phyloP scores from a whole-genome alignment of 1,140 invertebrate genomes.

The Drosophila orena region DNA sequence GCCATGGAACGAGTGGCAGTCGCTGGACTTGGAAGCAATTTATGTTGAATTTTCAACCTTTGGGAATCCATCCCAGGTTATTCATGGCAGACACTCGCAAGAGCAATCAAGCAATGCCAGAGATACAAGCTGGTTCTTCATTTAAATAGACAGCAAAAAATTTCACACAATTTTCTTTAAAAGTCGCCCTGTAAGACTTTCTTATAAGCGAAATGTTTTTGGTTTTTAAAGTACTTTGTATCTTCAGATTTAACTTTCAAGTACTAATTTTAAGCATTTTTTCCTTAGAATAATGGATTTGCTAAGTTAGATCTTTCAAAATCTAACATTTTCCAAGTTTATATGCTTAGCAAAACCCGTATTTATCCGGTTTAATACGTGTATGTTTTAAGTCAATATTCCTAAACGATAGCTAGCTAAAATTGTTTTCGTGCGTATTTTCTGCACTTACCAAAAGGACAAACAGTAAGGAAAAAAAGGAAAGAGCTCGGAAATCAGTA shows the following conservation, averaged over 20 bases:
- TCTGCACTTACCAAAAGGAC: neutral
- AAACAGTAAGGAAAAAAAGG: neutral
- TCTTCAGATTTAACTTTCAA: neutral
- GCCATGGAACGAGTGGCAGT: slow-evolving; percentile 10
- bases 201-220: too few species aligned
- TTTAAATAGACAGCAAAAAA: neutral
- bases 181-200: too few species aligned
- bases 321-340: too few species aligned
- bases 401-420: neutral
- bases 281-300: too few species aligned
- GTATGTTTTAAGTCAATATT: too few species aligned
- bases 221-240: neutral
- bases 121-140: neutral
- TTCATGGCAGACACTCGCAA: slow-evolving; percentile 9
- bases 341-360: too few species aligned
- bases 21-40: slow-evolving; percentile 24
- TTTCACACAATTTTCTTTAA: too few species aligned
- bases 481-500: slow-evolving; percentile 57
- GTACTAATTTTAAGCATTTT: too few species aligned
- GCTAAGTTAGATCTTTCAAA: too few species aligned
- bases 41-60: slow-evolving; percentile 33
- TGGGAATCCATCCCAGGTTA: slow-evolving; percentile 6
- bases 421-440: neutral
- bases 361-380: too few species aligned
- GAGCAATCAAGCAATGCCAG: neutral